phyloP scores from a whole-genome alignment of 2,113 vertebrate species.

The Benitochromis conjunctus region DNA sequence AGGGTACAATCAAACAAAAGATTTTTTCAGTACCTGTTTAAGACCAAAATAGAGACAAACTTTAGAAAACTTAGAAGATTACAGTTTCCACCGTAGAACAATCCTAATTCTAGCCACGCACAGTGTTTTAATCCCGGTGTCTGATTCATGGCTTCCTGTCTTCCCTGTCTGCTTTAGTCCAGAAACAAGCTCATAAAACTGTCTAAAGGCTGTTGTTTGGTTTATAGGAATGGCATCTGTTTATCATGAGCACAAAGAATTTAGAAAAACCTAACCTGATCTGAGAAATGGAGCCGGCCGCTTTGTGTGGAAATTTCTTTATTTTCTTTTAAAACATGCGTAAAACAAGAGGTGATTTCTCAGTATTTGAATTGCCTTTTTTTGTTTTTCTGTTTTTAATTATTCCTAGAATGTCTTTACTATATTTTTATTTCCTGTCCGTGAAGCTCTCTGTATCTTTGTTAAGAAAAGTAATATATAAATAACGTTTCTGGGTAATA shows the following conservation, averaged over 20 bases:
- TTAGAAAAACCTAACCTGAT: background rate
- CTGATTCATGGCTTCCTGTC: too few species aligned
- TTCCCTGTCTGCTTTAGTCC: background rate
- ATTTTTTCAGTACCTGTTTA: background rate
- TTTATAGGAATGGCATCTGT: background rate
- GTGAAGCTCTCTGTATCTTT: background rate
- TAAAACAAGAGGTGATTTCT: background rate
- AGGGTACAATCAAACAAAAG: background rate
- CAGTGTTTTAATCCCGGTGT: background rate
- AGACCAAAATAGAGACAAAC: background rate
- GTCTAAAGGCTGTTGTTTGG: background rate
- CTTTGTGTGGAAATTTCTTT: background rate
- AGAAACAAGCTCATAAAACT: background rate
- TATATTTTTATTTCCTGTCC: background rate
- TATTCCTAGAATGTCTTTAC: background rate
- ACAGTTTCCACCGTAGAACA: background rate
- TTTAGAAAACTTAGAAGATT: too few species aligned
- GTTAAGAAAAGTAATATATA: background rate
- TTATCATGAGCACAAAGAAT: background rate
- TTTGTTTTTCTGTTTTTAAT: background rate
- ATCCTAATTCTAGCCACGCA: background rate
- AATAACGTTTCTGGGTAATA: background rate
- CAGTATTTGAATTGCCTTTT: background rate
- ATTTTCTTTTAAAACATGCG: background rate
- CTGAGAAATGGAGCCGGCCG: background rate